Evolutionary conservation across 2,797 vertebrate species (phyloP).

Genomic region (Acipenser ruthenus): DNA sequence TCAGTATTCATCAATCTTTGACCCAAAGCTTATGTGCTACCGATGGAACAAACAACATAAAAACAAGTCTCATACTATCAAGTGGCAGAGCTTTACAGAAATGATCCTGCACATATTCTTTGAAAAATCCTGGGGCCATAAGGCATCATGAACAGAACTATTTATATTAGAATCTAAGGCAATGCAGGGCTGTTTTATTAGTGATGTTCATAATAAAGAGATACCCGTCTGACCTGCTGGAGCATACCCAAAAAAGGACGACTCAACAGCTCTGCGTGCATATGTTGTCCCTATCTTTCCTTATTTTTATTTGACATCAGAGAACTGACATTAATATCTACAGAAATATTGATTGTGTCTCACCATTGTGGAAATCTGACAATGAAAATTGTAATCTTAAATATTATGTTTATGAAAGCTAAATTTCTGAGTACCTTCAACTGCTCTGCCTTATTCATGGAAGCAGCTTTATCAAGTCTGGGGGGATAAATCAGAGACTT

Average conservation of each 20-base stretch:
- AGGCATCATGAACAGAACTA: slow-evolving; percentile 8
- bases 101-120: slow-evolving; percentile 11
- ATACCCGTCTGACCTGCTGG: slow-evolving; percentile 1
- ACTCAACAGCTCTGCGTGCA: background rate
- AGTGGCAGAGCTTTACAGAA: slow-evolving; percentile 17
- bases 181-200: slow-evolving; percentile 1
- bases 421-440: background rate
- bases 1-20: too few species aligned
- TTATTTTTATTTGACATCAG: slow-evolving; percentile 1
- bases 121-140: slow-evolving; percentile 4
- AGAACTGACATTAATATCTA: background rate
- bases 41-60: background rate
- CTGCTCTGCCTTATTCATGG: slow-evolving; percentile 1
- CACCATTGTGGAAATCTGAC: background rate
- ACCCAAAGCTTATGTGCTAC: too few species aligned
- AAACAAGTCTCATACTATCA: slow-evolving; percentile 9
- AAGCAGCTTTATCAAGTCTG: slow-evolving; percentile 1
- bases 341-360: background rate
- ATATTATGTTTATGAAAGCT: background rate
- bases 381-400: slow-evolving; percentile 4
- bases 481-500: background rate
- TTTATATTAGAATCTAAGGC: background rate
- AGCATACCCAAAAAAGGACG: background rate
- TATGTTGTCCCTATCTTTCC: background rate
- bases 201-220: slow-evolving; percentile 1